Evolutionary conservation across 2,797 vertebrate species (phyloP).

Genomic region (Zalophus californianus): DNA sequence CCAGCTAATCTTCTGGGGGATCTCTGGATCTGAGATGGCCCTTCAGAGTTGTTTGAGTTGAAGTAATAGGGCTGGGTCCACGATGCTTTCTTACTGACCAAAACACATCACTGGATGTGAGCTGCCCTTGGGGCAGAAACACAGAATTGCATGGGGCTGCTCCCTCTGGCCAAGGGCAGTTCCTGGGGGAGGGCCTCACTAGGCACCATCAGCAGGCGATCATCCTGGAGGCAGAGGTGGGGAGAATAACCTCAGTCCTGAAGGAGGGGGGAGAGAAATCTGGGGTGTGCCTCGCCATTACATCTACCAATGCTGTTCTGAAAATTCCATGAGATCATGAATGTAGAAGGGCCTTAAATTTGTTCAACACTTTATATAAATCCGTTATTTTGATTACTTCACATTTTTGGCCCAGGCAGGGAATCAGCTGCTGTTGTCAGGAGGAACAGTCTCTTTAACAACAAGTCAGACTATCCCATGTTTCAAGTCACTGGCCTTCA

Average conservation of each 20-base stretch:
- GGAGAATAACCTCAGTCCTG: background rate
- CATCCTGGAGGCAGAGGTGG: background rate
- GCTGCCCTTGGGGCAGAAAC: background rate
- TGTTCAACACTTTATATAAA: background rate
- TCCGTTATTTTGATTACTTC: background rate
- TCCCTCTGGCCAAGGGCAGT: background rate
- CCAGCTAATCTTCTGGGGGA: background rate
- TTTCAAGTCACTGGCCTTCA: background rate
- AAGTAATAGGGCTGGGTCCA: background rate
- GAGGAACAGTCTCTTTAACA: background rate
- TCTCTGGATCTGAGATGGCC: background rate
- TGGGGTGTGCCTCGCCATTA: background rate
- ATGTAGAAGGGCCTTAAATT: background rate
- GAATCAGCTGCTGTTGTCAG: background rate
- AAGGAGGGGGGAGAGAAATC: background rate
- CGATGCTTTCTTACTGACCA: background rate
- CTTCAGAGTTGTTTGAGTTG: background rate
- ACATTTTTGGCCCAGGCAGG: background rate
- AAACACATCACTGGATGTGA: background rate
- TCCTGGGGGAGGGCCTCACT: background rate
- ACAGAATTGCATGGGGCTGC: background rate
- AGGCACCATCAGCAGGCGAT: background rate
- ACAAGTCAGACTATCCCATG: background rate
- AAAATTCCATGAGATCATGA: background rate
- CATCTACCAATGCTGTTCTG: background rate